Conservation (phyloP, 2,113 vertebrate species). For the Engraulis encrasicolus region DNA sequence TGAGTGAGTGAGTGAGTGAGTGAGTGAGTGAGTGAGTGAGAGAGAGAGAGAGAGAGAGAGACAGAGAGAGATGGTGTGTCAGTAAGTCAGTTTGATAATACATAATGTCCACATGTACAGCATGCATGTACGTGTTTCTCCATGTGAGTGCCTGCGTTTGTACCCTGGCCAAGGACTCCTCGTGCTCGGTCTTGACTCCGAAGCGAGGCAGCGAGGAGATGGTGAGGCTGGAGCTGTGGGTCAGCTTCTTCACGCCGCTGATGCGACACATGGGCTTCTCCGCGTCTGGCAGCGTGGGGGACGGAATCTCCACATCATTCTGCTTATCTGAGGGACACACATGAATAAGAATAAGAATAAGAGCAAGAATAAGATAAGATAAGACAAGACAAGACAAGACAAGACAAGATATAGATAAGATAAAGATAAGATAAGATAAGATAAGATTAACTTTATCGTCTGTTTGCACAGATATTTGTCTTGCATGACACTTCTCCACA, state of each 20-base stretch:
- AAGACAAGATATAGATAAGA: too few species aligned
- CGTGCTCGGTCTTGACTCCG: slow-evolving; percentile 88
- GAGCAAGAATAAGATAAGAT: too few species aligned
- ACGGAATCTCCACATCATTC: slow-evolving; percentile 90
- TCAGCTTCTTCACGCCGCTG: slow-evolving; percentile 87
- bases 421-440: too few species aligned
- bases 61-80: background rate
- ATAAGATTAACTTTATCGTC: too few species aligned
- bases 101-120: background rate
- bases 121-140: background rate
- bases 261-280: slow-evolving; percentile 93
- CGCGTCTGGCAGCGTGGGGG: slow-evolving; percentile 82
- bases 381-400: too few species aligned
- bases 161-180: slow-evolving; percentile 85
- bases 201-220: slow-evolving; percentile 82
- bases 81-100: background rate
- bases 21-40: background rate
- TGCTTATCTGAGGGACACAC: slow-evolving; percentile 88
- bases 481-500: too few species aligned
- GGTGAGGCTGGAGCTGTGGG: slow-evolving; percentile 81
- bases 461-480: too few species aligned
- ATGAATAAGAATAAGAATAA: too few species aligned
- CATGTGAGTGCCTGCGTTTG: background rate
- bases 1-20: too few species aligned
- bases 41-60: background rate